These are phyloP conservation scores for Cepaea hortensis DNA, from an alignment of 2,888 invertebrate species.

Conservation along the genomic window DNA sequence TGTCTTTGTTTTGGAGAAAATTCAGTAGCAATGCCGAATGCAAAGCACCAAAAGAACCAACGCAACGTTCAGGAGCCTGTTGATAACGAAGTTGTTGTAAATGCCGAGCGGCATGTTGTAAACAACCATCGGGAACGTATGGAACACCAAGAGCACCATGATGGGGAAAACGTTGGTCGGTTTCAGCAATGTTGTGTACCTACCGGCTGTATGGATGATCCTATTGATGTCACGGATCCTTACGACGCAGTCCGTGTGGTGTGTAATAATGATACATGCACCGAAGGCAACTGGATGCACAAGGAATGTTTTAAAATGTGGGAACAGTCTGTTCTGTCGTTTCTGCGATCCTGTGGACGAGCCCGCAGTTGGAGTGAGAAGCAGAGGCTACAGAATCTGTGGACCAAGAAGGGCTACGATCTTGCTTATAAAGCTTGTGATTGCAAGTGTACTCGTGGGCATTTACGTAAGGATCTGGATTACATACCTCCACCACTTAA, in stretches of 20 bases:
- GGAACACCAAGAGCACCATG: conserved; percentile 47
- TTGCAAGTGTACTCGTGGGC: conserved; percentile 93
- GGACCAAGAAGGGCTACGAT: conserved; percentile 98
- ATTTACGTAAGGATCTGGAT: conserved; percentile 94
- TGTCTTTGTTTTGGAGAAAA: not conserved
- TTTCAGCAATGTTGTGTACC: conserved; percentile 66
- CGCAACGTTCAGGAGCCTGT: conserved; percentile 58
- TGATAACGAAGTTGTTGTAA: conserved; percentile 56
- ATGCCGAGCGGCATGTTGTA: conserved; percentile 44
- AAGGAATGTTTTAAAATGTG: conserved; percentile 95
- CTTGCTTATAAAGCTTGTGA: conserved; percentile 95
- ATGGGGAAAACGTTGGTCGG: conserved; percentile 46
- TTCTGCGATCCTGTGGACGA: conserved; percentile 91
- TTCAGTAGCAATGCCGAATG: conserved; percentile 58
- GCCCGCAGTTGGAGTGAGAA: conserved; percentile 96
- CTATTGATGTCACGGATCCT: conserved; percentile 67
- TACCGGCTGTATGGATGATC: conserved; percentile 61
- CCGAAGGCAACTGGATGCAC: conserved; percentile 94
- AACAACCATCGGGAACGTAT: conserved; percentile 36
- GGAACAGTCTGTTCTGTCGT: conserved; percentile 92
- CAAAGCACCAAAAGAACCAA: conserved; percentile 59
- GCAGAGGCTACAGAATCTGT: conserved; percentile 94
- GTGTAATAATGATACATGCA: conserved; percentile 95
- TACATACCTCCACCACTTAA: conserved; percentile 83
- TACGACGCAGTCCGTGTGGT: conserved; percentile 86